phyloP scores from a whole-genome alignment of 1,140 invertebrate species.

The Pogonomyrmex californicus region DNA sequence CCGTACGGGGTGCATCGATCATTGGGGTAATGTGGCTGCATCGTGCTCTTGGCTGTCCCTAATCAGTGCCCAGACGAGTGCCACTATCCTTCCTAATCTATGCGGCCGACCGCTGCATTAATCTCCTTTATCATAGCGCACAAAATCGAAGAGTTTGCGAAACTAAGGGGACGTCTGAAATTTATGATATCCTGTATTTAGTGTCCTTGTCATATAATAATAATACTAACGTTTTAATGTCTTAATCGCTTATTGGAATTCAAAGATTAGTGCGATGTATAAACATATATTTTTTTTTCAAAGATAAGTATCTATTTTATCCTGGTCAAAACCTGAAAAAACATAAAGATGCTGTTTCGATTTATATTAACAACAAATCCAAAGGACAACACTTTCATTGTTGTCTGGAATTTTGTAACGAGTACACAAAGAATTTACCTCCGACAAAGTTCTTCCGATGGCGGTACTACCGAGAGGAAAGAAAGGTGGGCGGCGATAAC shows the following conservation, averaged over 20 bases:
- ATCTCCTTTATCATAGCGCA: constrained; percentile 82
- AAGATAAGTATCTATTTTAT: background rate
- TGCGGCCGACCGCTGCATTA: constrained; percentile 76
- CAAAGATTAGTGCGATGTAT: background rate
- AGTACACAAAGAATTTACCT: constrained; percentile 63
- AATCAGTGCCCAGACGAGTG: constrained; percentile 81
- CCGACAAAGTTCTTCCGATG: constrained; percentile 22
- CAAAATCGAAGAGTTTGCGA: constrained; percentile 77
- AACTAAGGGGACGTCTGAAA: constrained; percentile 75
- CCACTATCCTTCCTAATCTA: constrained; percentile 80
- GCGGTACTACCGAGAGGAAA: constrained; percentile 27
- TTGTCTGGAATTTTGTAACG: constrained; percentile 41
- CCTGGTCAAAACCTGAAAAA: background rate
- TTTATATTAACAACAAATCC: background rate
- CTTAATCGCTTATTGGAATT: background rate
- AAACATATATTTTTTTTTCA: background rate
- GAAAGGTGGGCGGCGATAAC: constrained; percentile 79
- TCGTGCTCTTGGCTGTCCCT: constrained; percentile 76
- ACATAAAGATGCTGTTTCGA: background rate
- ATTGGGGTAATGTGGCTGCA: constrained; percentile 74
- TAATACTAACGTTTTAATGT: background rate
- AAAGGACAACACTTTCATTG: constrained; percentile 19
- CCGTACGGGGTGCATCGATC: constrained; percentile 82
- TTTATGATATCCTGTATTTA: constrained; percentile 63
- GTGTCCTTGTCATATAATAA: background rate